Evolutionary conservation across 2,113 vertebrate genomes (phyloP), one percentile per base, ranked within the genome.

Genomic region (Trematocara zebra): DNA sequence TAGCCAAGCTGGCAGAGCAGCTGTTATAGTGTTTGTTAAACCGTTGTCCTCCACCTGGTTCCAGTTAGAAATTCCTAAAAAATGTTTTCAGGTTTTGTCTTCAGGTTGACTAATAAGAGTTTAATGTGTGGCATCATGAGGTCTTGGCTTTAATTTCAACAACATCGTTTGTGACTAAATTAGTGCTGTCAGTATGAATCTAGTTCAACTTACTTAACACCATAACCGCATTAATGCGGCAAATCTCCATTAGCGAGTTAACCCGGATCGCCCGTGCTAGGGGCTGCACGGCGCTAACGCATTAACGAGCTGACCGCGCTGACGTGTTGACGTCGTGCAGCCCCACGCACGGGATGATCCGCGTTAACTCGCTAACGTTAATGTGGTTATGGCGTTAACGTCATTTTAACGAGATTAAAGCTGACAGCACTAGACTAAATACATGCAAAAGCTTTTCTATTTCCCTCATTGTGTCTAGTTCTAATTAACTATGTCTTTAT

Each of bases 271-370:
- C 14, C 26, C 3, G 5, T 59, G 1, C 56, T 17, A 3, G 3
- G 5, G 56, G 56, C 56, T 31, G 56, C 56, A 31, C 1, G 8
- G 49, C 0, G 1, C 8, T 51, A 18, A 51, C 49, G 17, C 2
- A 51, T 51, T 51, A n/a, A 51, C 1, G 2, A 57, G 54, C 54
- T 57, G 54, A 9, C 26, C 2, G 26, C 0, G 0, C 14, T 57
- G 26, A 57, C 0, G 14, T 3, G 2, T 59, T 59, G 8, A 59
- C 0, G 8, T 2, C 8, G 0, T 59, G 56, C 15, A 6, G 28
- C 5, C 0, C 56, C 28, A 33, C 1, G 0, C 56, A 10, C 1
- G 0, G 56, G 1, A 10, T 15, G 11, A 59, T 59, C 28, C 0
- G 3, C 15, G 8, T 4, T 18, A 59, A 59, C 15, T 6, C 12